These are phyloP conservation scores for Dilophus febrilis DNA, from an alignment of 2,888 invertebrate genomes.

Conservation along the genomic window DNA sequence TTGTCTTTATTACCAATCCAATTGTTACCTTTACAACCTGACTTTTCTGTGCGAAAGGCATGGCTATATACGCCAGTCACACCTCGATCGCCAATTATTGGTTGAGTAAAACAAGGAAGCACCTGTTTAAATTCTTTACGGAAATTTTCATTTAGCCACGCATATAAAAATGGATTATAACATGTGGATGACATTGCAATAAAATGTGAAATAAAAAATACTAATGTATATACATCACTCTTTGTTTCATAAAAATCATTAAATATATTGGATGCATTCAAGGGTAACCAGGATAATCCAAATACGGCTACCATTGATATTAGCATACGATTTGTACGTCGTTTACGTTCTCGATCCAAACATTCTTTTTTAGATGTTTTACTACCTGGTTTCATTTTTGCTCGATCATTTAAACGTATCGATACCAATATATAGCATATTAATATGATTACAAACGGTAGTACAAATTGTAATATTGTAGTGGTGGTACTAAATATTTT, in stretches of 20 bases:
- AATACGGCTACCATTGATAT: slow-evolving; percentile 96
- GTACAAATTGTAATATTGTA: slow-evolving; percentile 76
- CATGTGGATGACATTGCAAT: slow-evolving; percentile 92
- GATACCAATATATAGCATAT: slow-evolving; percentile 91
- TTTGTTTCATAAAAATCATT: slow-evolving; percentile 62
- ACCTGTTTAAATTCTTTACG: slow-evolving; percentile 81
- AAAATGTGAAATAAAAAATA: slow-evolving; percentile 79
- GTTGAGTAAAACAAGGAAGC: slow-evolving; percentile 43
- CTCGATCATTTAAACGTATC: slow-evolving; percentile 66
- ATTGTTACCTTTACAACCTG: slow-evolving; percentile 2
- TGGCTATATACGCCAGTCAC: slow-evolving; percentile 13
- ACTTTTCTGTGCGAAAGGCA: not conserved
- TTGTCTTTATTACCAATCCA: no score
- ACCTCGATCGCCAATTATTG: slow-evolving; percentile 14
- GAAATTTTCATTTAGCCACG: slow-evolving; percentile 89
- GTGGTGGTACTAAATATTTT: slow-evolving; percentile 74
- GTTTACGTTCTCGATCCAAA: slow-evolving; percentile 74
- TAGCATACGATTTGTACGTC: slow-evolving; percentile 88
- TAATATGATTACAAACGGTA: slow-evolving; percentile 87
- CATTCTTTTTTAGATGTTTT: slow-evolving; percentile 77
- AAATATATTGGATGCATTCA: slow-evolving; percentile 78
- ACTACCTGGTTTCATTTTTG: slow-evolving; percentile 66
- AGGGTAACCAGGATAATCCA: slow-evolving; percentile 86
- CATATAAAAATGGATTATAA: slow-evolving; percentile 93
- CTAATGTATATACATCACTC: slow-evolving; percentile 70